These are phyloP conservation scores for Ataeniobius toweri DNA, from an alignment of 2,797 vertebrate species.

Conservation along the genomic window DNA sequence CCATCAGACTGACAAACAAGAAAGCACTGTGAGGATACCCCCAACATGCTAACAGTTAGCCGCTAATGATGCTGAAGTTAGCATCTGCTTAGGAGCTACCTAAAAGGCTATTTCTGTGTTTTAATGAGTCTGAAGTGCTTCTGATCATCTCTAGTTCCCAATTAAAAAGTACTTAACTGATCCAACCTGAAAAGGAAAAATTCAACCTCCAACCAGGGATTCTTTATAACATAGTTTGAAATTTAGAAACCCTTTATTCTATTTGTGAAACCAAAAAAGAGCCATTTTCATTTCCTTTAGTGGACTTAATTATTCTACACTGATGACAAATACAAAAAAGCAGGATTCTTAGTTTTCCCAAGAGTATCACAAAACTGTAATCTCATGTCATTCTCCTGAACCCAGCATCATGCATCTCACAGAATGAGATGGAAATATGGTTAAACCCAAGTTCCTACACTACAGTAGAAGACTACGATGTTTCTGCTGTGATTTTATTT, in stretches of 20 bases:
- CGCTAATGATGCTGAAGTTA: not conserved
- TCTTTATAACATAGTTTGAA: not conserved
- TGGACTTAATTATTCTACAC: not conserved
- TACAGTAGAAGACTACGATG: too few relatives aligned
- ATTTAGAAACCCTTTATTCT: not conserved
- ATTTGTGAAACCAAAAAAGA: not conserved
- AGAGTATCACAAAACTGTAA: not conserved
- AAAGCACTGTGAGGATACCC: too few relatives aligned
- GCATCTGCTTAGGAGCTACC: not conserved
- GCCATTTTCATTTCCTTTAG: not conserved
- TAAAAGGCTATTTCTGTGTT: not conserved
- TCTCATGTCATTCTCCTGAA: not conserved
- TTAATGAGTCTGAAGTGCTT: not conserved
- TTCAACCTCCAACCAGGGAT: not conserved
- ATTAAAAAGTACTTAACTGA: not conserved
- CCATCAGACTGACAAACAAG: not conserved
- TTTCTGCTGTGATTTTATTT: not conserved
- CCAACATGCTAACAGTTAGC: not conserved
- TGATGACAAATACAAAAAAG: not conserved
- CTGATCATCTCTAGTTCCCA: not conserved
- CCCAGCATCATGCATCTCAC: not conserved
- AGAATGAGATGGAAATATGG: not conserved
- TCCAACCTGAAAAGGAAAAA: not conserved
- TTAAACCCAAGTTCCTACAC: too few relatives aligned
- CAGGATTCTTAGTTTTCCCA: not conserved